Base-by-base conservation (phyloP, 1,140 invertebrate species). In the Ips nitidus region DNA sequence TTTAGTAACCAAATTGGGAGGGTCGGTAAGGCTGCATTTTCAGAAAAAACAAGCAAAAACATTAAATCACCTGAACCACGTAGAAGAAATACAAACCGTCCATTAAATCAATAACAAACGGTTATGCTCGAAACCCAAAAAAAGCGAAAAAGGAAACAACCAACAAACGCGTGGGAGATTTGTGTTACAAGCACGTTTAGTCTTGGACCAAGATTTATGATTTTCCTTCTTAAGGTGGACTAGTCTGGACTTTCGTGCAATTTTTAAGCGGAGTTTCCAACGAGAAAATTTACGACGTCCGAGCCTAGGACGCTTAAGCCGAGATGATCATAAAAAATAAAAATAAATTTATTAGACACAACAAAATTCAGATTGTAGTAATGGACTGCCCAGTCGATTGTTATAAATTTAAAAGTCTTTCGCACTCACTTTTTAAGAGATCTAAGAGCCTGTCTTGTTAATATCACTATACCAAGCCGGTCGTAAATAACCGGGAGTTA, bases 131-230 rank as follows among this genome's bases (percentile, higher is more conserved):
- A 22, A 22, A 22, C 22, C 22, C 22, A 22, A 22, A 22, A 22
- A 22, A 22, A 22, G 22, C 22, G 22, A 55, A 43, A 66, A 22
- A 52, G 7, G 45, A 56, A 66, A 64, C 41, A 55, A 55, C 41
- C 55, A 66, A 66, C 63, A 66, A 62, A 57, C 42, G 63, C 52
- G 63, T 66, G 63, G 63, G 63, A 56, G 52, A 66, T 66, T 66
- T 56, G 41, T 40, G 53, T 55, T 66, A 43, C 63, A 55, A 41
- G 63, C 63, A 66, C 63, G 63, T 66, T 66, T 66, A 56, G 61
- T 63, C 61, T 63, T 39, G 22, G 40, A 39, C 45, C 52, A n/a
- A 22, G 53, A 66, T 66, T 66, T 66, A 66, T 66, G 63, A 8
- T 66, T 66, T 66, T 57, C 45, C 45, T 50, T 50, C 45, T 50